Conservation (phyloP, 1,140 invertebrate genomes). For the Bombus cullumanus region DNA sequence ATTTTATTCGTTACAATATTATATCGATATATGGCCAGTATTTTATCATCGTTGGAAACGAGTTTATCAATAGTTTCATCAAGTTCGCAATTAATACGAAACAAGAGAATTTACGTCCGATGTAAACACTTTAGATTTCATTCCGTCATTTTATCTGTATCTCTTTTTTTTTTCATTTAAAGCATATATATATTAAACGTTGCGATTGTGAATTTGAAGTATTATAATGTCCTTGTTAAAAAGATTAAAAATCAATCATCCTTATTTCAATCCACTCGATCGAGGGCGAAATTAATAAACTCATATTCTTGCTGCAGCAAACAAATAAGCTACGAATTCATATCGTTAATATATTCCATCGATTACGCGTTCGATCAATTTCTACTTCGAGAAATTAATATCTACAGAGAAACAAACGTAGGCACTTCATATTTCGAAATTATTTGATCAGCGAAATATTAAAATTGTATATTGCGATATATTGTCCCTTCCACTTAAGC, state of each 20-base stretch:
- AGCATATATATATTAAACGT: neutral
- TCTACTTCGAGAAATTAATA: slow-evolving; percentile 9
- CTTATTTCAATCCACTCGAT: neutral
- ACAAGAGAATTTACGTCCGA: neutral
- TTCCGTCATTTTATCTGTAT: neutral
- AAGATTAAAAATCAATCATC: neutral
- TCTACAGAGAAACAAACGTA: neutral
- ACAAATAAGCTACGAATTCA: neutral
- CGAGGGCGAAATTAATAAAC: slow-evolving; percentile 22
- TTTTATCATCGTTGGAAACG: no score
- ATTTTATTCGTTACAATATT: no score
- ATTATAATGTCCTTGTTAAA: neutral
- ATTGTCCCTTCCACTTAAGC: neutral
- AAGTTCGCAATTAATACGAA: neutral
- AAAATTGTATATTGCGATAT: neutral
- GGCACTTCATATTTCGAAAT: neutral
- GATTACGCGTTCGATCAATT: neutral
- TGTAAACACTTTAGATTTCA: neutral
- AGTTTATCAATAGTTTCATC: neutral
- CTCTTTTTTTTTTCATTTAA: neutral
- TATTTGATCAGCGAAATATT: neutral
- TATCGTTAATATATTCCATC: neutral
- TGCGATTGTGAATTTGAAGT: neutral
- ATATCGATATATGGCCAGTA: no score
- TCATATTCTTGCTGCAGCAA: neutral